These are phyloP conservation scores for Lepisosteus osseus DNA, from an alignment of 2,113 vertebrate species.

Conservation along the genomic window DNA sequence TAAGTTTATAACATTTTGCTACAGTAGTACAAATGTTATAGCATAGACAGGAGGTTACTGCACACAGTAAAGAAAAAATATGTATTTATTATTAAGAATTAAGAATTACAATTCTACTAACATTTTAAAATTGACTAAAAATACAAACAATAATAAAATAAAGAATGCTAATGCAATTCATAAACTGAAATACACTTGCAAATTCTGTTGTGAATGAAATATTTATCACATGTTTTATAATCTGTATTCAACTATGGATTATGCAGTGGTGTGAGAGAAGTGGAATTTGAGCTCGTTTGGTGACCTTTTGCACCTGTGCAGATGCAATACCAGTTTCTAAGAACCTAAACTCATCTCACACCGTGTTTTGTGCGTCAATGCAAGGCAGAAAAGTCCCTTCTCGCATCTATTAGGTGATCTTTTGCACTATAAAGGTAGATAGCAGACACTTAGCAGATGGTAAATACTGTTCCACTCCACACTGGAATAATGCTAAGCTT, in stretches of 20 bases:
- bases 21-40: too few relatives aligned
- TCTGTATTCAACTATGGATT: neutral
- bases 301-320: slow-evolving; percentile 5
- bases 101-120: too few relatives aligned
- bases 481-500: slow-evolving; percentile 13
- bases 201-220: too few relatives aligned
- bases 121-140: too few relatives aligned
- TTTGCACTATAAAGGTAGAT: slow-evolving; percentile 25
- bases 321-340: neutral
- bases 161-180: too few relatives aligned
- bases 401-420: slow-evolving; percentile 24
- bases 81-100: too few relatives aligned
- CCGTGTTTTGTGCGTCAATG: neutral
- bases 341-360: slow-evolving; percentile 9
- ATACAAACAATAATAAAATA: too few relatives aligned
- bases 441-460: slow-evolving; percentile 34
- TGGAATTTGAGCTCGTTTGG: neutral
- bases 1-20: too few relatives aligned
- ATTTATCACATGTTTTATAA: neutral
- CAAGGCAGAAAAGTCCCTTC: neutral
- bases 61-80: too few relatives aligned
- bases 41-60: too few relatives aligned
- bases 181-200: too few relatives aligned
- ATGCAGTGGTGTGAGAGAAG: neutral
- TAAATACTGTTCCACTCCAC: slow-evolving; percentile 27